Percentiles rank a stretch among this genome's conserved stretches.
Evolutionary conservation across 1,140 invertebrate genomes (phyloP).

Genomic region (Saxidomus purpurata): DNA sequence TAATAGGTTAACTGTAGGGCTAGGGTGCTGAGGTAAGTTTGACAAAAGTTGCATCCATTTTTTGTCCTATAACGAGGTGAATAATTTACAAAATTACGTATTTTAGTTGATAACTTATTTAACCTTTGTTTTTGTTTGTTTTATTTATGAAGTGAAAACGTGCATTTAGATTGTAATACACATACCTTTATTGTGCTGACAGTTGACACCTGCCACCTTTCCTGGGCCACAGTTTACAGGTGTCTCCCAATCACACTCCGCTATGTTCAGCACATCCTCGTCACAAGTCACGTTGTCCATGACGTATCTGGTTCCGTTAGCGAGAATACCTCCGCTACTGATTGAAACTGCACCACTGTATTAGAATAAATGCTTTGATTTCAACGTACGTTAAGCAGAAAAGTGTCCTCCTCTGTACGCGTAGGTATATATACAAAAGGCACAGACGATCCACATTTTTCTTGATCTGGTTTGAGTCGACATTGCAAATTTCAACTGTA

Average conservation of each 20-base stretch:
- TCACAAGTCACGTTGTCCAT: slow-evolving; percentile 91
- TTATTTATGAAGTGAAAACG: background rate
- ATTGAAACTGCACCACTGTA: background rate
- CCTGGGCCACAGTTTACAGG: slow-evolving; percentile 90
- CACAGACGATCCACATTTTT: no score
- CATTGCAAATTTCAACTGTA: no score
- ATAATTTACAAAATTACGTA: background rate
- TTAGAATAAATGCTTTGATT: background rate
- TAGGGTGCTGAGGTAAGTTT: no score
- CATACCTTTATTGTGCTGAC: slow-evolving; percentile 72
- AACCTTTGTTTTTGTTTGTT: no score
- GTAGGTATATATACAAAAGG: no score
- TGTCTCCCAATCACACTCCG: slow-evolving; percentile 90
- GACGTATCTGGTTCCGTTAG: slow-evolving; percentile 71
- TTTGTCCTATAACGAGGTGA: no score
- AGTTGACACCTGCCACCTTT: slow-evolving; percentile 87
- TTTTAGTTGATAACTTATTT: background rate
- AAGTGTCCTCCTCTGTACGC: no score
- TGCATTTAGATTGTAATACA: background rate
- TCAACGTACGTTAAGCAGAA: background rate
- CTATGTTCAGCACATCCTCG: slow-evolving; percentile 90
- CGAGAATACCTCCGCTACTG: background rate
- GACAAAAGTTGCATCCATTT: no score
- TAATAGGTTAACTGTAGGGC: no score
- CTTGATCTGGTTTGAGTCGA: no score